phyloP scores from a whole-genome alignment of 2,113 vertebrate species.

The Coptodon bakossiorum region DNA sequence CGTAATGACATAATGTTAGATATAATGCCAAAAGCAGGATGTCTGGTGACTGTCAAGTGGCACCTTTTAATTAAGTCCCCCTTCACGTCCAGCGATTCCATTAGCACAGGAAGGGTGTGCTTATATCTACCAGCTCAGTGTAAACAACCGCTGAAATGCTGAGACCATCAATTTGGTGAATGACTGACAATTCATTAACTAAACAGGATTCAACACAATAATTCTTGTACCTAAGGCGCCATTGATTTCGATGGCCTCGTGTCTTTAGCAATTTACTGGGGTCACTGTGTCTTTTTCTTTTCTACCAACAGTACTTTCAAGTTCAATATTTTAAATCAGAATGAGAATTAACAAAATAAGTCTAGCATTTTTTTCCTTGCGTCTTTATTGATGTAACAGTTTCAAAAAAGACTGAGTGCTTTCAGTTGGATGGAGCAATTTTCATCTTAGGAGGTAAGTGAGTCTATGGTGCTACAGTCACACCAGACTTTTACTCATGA shows the following conservation, averaged over 20 bases:
- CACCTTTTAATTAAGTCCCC: not conserved
- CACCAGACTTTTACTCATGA: not conserved
- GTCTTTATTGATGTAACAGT: not conserved
- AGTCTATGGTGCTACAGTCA: not conserved
- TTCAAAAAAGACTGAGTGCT: not conserved
- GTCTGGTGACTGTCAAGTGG: slow-evolving; percentile 9
- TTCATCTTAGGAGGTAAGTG: not conserved
- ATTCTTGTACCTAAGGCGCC: not conserved
- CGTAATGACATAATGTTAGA: not conserved
- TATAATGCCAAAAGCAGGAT: not conserved
- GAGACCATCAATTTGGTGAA: slow-evolving; percentile 3
- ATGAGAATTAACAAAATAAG: not conserved
- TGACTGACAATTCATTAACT: slow-evolving; percentile 1
- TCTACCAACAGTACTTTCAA: not conserved
- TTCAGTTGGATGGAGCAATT: not conserved
- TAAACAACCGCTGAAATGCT: slow-evolving; percentile 26
- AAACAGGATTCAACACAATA: not conserved
- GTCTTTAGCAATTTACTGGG: not conserved
- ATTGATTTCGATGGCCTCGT: not conserved
- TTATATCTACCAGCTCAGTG: slow-evolving; percentile 31
- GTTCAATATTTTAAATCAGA: not conserved
- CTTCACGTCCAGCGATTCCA: slow-evolving; percentile 5
- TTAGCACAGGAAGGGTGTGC: slow-evolving; percentile 34
- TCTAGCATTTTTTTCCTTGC: not conserved
- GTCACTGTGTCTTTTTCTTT: not conserved